Base-by-base conservation (phyloP, 2,888 invertebrate species). In the Bombylius major region DNA sequence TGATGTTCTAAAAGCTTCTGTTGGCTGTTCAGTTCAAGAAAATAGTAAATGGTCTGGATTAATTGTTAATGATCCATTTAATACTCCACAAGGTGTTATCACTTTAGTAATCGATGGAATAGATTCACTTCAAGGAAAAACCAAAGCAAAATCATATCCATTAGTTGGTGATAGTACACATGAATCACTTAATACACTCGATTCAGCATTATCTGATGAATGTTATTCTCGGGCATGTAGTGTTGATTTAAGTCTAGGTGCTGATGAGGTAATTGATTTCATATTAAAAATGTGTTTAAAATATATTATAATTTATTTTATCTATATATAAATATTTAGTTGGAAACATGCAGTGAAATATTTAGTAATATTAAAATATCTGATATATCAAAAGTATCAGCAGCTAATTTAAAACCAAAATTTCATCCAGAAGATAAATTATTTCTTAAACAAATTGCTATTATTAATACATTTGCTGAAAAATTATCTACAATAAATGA, bases 21-120 rank as follows among this genome's bases (percentile, higher is more conserved):
- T 87, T 60, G 89, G 89, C 51, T 80, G 84, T 61, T 82, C 87
- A 12, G 82, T 83, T n/a, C 81, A 82, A 69, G 81, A 83, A 79
- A 80, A 79, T 65, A 78, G 81, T 13, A 77, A 80, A 62, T 89
- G 89, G 87, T 74, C 77, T 62, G 87, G 86, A 13, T 69, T 90
- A 61, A 77, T 75, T 55, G 78, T 89, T 47, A 73, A 70, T 6
- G 79, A 87, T 73, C 88, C 88, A 1, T 89, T 90, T 64, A 75
- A 79, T 58, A 78, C 85, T 51, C 84, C 89, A n/a, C 82, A 86
- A 69, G 83, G 82, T 44, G 77, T 83, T 4, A 82, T 88, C 14
- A 80, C 80, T 46, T 75, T 89, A 12, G 80, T 81, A 51, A 77
- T 89, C 50, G 85, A 87, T 71, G 90, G 89, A 45, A 75, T 86